phyloP scores from a whole-genome alignment of 2,888 invertebrate genomes.

The Drosophila buzzatii region DNA sequence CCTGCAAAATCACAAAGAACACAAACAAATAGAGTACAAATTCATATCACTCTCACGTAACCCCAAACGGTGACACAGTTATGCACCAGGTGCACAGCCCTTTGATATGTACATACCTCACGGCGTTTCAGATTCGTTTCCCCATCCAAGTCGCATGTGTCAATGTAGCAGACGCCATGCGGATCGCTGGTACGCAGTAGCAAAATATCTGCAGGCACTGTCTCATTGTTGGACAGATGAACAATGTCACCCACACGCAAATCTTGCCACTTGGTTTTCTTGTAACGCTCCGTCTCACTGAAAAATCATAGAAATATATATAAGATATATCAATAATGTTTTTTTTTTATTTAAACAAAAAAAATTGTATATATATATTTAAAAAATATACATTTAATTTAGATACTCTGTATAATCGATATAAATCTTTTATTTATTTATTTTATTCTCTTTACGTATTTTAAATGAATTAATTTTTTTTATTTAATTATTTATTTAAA shows the following conservation, averaged over 20 bases:
- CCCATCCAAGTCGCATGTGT: constrained; percentile 98
- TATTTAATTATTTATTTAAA: too few species aligned
- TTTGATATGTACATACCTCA: constrained; percentile 86
- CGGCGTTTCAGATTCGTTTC: constrained; percentile 98
- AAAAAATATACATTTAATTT: too few species aligned
- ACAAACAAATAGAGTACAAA: not conserved
- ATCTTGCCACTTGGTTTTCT: constrained; percentile 95
- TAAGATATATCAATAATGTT: too few species aligned
- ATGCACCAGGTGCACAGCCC: not conserved
- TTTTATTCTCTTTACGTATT: too few species aligned
- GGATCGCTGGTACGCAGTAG: constrained; percentile 94
- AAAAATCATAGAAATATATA: too few species aligned
- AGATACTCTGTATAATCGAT: too few species aligned
- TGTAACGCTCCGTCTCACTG: constrained; percentile 93
- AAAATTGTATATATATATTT: too few species aligned
- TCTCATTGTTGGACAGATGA: constrained; percentile 97
- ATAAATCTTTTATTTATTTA: too few species aligned
- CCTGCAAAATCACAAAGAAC: constrained; percentile 61
- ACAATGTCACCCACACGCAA: constrained; percentile 97
- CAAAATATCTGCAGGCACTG: constrained; percentile 97
- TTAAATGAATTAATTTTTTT: too few species aligned
- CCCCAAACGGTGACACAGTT: not conserved
- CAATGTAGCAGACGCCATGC: constrained; percentile 95
- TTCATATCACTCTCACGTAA: constrained; percentile 1
- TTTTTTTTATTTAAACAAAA: too few species aligned